Evolutionary conservation across 1,140 invertebrate genomes (phyloP).

Genomic region (Nylanderia fulva): DNA sequence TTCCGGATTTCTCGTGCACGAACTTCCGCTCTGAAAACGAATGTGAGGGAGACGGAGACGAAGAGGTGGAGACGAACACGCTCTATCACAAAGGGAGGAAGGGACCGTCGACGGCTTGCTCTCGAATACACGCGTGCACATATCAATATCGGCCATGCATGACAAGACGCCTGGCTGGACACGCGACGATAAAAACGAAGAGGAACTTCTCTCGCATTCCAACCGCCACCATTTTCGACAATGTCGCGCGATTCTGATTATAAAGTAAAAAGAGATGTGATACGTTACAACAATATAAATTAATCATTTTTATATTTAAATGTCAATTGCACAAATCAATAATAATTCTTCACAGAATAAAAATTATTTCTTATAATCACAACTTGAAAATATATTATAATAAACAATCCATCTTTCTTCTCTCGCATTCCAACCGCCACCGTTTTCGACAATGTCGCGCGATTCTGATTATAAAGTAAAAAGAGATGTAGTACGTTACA

Average conservation of each 20-base stretch:
- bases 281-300: neutral
- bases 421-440: slow-evolving; percentile 72
- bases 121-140: slow-evolving; percentile 76
- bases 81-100: slow-evolving; percentile 19
- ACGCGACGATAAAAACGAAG: slow-evolving; percentile 83
- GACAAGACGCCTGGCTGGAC: slow-evolving; percentile 84
- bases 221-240: slow-evolving; percentile 68
- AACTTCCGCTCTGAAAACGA: slow-evolving; percentile 71
- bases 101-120: slow-evolving; percentile 70
- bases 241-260: neutral
- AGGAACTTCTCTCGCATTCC: slow-evolving; percentile 78
- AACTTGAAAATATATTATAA: slow-evolving; percentile 2
- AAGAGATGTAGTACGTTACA: neutral
- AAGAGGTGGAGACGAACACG: neutral
- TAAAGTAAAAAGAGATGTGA: neutral
- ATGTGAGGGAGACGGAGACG: slow-evolving; percentile 60
- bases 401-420: slow-evolving; percentile 43
- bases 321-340: neutral
- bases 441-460: slow-evolving; percentile 56
- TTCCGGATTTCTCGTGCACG: slow-evolving; percentile 76
- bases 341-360: neutral
- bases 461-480: neutral
- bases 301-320: neutral
- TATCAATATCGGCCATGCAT: slow-evolving; percentile 85
- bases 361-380: neutral